Evolutionary conservation across 2,888 invertebrate genomes (phyloP).

Genomic region (Biston stratarius): DNA sequence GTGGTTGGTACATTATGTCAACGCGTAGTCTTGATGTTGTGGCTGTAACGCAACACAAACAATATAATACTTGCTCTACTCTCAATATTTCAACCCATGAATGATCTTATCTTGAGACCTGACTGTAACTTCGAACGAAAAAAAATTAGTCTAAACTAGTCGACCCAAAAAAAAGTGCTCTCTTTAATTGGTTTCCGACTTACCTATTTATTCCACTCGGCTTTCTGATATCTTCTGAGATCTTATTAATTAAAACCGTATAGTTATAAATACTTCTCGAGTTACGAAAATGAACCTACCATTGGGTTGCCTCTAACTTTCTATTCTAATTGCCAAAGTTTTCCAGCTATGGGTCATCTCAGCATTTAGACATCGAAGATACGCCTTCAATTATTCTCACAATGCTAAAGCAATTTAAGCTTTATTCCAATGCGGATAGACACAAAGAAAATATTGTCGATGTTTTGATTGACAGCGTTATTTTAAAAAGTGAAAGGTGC

Average conservation of each 20-base stretch:
- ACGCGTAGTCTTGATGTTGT: too few species aligned
- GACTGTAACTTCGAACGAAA: too few species aligned
- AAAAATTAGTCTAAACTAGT: too few species aligned
- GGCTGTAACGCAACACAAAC: too few species aligned
- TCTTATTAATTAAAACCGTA: neutral
- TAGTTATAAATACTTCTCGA: neutral
- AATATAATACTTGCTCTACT: too few species aligned
- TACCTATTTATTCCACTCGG: too few species aligned
- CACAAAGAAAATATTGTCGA: slow-evolving; percentile 27
- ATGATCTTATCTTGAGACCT: too few species aligned
- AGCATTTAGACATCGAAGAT: slow-evolving; percentile 29
- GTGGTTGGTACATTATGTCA: too few species aligned
- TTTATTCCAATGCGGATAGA: slow-evolving; percentile 24
- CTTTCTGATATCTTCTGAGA: too few species aligned
- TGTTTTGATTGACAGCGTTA: slow-evolving; percentile 37
- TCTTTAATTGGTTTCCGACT: too few species aligned
- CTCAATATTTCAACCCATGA: too few species aligned
- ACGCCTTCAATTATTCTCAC: slow-evolving; percentile 37
- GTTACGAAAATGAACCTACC: neutral
- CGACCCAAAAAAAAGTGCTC: too few species aligned
- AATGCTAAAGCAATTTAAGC: slow-evolving; percentile 27
- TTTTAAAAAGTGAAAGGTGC: slow-evolving; percentile 61
- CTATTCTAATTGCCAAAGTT: slow-evolving; percentile 35
- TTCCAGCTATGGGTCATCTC: slow-evolving; percentile 34
- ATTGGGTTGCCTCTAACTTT: slow-evolving; percentile 24